Evolutionary conservation across 2,888 invertebrate species (phyloP), one percentile per base, ranked within the genome.

Genomic region (Ganaspis brasiliensis): DNA sequence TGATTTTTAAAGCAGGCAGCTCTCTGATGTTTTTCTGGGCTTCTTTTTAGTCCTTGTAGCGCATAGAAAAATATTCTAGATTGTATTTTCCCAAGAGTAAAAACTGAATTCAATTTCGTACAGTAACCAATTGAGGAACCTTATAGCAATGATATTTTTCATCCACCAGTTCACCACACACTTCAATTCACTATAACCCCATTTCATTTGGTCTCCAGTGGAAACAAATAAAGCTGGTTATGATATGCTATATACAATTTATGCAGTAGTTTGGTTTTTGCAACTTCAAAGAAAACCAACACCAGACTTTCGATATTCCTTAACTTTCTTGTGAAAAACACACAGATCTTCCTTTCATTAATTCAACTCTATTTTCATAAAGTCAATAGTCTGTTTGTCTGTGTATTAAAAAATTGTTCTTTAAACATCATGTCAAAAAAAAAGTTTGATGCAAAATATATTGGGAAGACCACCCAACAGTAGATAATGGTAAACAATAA

Each of bases 181-280:
- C 67, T 67, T 67, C 67, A 67, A 67, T 67, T 67, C 67, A 67
- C 67, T 67, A 19, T 52, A 67, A 67, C 40, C 24, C 40, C 67
- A 67, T 45, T 67, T 67, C 24, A 67, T 67, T 67, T 67, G 40
- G 24, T 67, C 67, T 67, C 24, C 45, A 45, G 45, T 40, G 19
- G 21, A 45, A 67, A 40, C 67, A 67, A 67, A 67, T 67, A 67
- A 24, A 24, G 14, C 9, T 24, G 67, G 67, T 67, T 67, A 67
- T 67, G 67, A 67, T 67, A 67, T 67, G 1, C n/a, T n/a, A 14
- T 59, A n/a, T 37, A 40, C 40, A 24, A 40, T 67, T 40, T 14
- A 19, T 21, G 24, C 45, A 12, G 14, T 19, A 21, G 37, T 24
- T 40, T 26, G 12, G 0, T 24, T 3, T 40, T 40, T 45, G n/a